These are phyloP conservation scores for Dendrolimus pini DNA, from an alignment of 2,888 invertebrate species.

Conservation along the genomic window DNA sequence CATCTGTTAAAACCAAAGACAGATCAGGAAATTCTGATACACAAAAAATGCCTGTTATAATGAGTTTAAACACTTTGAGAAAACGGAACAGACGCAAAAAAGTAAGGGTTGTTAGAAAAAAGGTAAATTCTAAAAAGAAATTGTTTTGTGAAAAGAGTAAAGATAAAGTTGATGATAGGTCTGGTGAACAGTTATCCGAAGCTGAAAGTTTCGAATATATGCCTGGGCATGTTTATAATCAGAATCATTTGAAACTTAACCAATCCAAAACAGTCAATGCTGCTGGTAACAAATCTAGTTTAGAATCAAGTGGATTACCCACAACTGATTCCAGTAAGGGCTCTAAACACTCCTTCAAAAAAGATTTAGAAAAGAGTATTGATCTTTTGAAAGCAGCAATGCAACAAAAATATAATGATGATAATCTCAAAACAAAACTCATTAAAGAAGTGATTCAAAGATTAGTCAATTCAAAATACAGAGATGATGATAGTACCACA, in stretches of 20 bases:
- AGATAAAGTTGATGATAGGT: slow-evolving; percentile 36
- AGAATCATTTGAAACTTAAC: slow-evolving; percentile 48
- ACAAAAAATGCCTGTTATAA: slow-evolving; percentile 44
- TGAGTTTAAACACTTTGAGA: slow-evolving; percentile 52
- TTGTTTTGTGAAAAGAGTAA: slow-evolving; percentile 25
- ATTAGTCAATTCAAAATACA: slow-evolving; percentile 76
- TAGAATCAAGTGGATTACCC: slow-evolving; percentile 55
- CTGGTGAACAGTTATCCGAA: slow-evolving; percentile 62
- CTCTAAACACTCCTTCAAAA: slow-evolving; percentile 61
- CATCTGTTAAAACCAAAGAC: slow-evolving; percentile 32
- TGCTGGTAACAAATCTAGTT: slow-evolving; percentile 58
- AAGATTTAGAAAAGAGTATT: slow-evolving; percentile 79
- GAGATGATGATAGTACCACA: slow-evolving; percentile 71
- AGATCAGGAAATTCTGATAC: slow-evolving; percentile 17
- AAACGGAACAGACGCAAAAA: slow-evolving; percentile 43
- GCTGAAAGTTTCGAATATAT: slow-evolving; percentile 83
- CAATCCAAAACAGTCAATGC: slow-evolving; percentile 26
- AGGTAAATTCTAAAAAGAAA: slow-evolving; percentile 29
- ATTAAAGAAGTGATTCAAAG: slow-evolving; percentile 80
- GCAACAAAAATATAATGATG: slow-evolving; percentile 76
- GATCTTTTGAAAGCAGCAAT: slow-evolving; percentile 76
- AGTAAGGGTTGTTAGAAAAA: slow-evolving; percentile 31
- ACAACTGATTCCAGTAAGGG: slow-evolving; percentile 64
- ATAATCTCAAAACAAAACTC: slow-evolving; percentile 77
- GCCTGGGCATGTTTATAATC: slow-evolving; percentile 76